phyloP scores from a whole-genome alignment of 2,797 vertebrate genomes.

The Mareca penelope region DNA sequence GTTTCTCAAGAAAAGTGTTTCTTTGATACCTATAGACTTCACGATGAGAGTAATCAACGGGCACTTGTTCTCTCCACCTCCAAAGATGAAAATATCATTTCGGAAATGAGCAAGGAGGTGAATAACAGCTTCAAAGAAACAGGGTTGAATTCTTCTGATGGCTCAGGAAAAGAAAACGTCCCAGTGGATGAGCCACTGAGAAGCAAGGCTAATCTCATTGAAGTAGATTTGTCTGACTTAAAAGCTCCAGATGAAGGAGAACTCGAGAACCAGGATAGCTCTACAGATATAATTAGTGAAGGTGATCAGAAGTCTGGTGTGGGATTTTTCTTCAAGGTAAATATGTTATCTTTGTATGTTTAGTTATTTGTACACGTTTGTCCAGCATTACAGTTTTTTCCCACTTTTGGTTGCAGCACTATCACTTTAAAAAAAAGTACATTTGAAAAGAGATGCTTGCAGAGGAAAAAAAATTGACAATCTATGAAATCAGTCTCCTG shows the following conservation, averaged over 20 bases:
- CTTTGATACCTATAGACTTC: slow-evolving; percentile 82
- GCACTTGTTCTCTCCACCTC: slow-evolving; percentile 63
- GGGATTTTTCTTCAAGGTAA: slow-evolving; percentile 96
- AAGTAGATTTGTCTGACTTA: slow-evolving; percentile 90
- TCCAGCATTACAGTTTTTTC: neutral
- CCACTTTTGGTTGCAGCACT: neutral
- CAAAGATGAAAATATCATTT: slow-evolving; percentile 75
- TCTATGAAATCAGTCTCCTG: neutral
- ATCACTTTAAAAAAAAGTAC: neutral
- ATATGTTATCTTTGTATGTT: neutral
- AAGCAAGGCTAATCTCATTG: slow-evolving; percentile 87
- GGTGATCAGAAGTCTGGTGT: slow-evolving; percentile 85
- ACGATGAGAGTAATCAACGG: slow-evolving; percentile 84
- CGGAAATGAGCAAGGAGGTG: slow-evolving; percentile 77
- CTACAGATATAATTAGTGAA: slow-evolving; percentile 73
- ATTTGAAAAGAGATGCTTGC: neutral
- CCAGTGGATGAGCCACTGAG: slow-evolving; percentile 77
- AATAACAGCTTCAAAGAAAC: slow-evolving; percentile 62
- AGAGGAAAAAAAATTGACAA: neutral
- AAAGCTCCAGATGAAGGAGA: slow-evolving; percentile 79
- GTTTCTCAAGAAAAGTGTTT: slow-evolving; percentile 74
- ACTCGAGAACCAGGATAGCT: slow-evolving; percentile 53
- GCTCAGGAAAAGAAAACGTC: slow-evolving; percentile 76
- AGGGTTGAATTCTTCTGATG: slow-evolving; percentile 55
- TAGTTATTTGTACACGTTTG: neutral